Evolutionary conservation across 2,888 invertebrate genomes (phyloP), one percentile per base, ranked within the genome.

Genomic region (Odontothrips loti): DNA sequence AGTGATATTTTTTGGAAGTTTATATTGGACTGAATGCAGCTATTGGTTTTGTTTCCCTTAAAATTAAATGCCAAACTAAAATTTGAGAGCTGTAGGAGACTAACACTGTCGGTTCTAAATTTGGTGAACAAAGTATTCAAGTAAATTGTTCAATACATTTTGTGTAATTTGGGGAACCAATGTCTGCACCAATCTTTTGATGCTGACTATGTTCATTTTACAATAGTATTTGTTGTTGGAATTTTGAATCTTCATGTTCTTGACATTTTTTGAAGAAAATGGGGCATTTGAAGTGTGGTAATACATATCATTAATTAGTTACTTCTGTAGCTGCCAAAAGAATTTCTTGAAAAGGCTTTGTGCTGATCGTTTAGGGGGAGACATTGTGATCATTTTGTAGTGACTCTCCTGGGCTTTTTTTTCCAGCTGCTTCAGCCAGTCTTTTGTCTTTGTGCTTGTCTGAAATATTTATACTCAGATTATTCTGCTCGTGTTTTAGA

Each of bases 261-360:
- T 43, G 34, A 43, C 34, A 43, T 43, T 43, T 6, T 4, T 43
- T 43, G 34, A 43, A 43, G 34, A 43, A 43, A 2, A 43, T 58
- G 58, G 58, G n/a, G 58, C n/a, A 10, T 58, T 58, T 12, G n/a
- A 10, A 27, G 8, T 75, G 23, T 75, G 23, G 23, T 75, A 23
- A 75, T 27, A 75, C 68, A 75, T 75, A 75, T 75, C 68, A 75
- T 75, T 75, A 75, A 75, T 27, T 27, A 23, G 68, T 12, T 75
- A 58, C 20, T 58, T 20, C 20, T 58, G 58, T 58, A 15, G 58
- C 20, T 58, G 58, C 58, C 58, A 58, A 6, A 58, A 58, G 17
- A 58, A 15, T 58, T 17, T 17, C 58, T 15, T 15, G 58, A 6
- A 58, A 20, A 58, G 34, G 34, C 34, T 43, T 43, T 4, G 34